These are phyloP conservation scores for Sula dactylatra DNA, from an alignment of 2,113 vertebrate genomes.

Conservation along the genomic window DNA sequence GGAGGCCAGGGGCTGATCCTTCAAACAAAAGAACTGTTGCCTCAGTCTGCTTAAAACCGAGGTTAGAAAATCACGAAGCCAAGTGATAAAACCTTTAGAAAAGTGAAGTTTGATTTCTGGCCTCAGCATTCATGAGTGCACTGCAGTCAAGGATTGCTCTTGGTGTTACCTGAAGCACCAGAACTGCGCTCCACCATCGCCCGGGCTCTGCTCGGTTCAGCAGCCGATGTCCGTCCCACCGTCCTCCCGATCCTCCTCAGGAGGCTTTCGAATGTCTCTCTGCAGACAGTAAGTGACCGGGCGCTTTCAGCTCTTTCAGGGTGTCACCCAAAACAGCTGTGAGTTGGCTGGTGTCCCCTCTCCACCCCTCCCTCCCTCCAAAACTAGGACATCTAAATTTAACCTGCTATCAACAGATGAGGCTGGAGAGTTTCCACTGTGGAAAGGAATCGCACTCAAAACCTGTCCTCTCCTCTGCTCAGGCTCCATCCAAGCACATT, in stretches of 20 bases:
- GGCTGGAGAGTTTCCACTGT: constrained; percentile 35
- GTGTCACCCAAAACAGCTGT: constrained; percentile 18
- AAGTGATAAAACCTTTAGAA: not conserved
- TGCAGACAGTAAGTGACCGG: not conserved
- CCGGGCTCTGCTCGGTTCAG: not conserved
- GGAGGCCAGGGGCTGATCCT: not conserved
- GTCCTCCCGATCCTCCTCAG: not conserved
- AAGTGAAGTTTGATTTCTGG: not conserved
- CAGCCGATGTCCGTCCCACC: not conserved
- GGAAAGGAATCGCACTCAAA: constrained; percentile 23
- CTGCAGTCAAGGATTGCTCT: rapidly evolving
- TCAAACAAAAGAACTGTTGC: not conserved
- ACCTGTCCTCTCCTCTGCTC: not conserved
- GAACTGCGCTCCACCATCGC: not conserved
- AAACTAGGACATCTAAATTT: constrained; percentile 66
- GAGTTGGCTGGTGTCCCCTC: constrained; percentile 2
- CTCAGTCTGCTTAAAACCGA: not conserved
- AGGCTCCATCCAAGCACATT: not conserved
- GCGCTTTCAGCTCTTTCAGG: not conserved
- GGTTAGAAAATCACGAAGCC: not conserved
- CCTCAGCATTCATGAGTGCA: rapidly evolving
- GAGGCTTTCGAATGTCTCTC: not conserved
- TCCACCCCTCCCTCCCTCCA: not conserved
- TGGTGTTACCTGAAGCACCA: not conserved
- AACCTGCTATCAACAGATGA: constrained; percentile 52